phyloP scores from a whole-genome alignment of 2,113 vertebrate genomes.

The Tachycineta bicolor region DNA sequence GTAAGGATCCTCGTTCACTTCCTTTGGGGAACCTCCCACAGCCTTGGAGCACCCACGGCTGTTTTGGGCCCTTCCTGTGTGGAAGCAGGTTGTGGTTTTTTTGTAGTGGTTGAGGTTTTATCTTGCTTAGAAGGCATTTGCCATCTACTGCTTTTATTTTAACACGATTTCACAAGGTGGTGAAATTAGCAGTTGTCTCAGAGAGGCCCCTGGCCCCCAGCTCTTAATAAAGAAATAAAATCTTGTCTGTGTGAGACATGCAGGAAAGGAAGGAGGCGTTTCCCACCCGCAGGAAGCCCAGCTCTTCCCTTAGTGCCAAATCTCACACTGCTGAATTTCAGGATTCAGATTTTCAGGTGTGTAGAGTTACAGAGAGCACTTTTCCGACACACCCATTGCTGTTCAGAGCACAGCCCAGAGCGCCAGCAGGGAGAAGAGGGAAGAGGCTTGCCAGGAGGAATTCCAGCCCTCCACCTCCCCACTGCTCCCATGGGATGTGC shows the following conservation, averaged over 20 bases:
- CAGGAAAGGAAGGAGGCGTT: background rate
- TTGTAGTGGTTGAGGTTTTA: background rate
- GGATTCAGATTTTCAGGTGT: background rate
- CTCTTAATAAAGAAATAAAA: background rate
- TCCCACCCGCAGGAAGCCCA: background rate
- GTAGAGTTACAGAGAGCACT: background rate
- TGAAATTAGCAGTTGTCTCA: background rate
- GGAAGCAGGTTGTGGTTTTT: background rate
- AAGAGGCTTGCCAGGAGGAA: background rate
- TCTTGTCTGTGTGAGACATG: background rate
- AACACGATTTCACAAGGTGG: background rate
- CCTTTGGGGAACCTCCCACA: background rate
- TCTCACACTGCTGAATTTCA: background rate
- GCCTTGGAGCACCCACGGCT: background rate
- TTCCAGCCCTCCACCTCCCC: accelerated
- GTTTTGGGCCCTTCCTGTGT: background rate
- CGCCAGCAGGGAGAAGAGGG: background rate
- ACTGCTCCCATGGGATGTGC: accelerated
- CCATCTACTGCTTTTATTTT: background rate
- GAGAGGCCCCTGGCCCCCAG: background rate
- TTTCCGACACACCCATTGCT: background rate
- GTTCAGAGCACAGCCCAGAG: background rate
- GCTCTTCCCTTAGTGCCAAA: background rate
- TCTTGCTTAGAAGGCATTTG: background rate
- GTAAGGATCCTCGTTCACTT: accelerated